Conservation (phyloP, 2,797 vertebrate species). For the Chanos chanos region DNA sequence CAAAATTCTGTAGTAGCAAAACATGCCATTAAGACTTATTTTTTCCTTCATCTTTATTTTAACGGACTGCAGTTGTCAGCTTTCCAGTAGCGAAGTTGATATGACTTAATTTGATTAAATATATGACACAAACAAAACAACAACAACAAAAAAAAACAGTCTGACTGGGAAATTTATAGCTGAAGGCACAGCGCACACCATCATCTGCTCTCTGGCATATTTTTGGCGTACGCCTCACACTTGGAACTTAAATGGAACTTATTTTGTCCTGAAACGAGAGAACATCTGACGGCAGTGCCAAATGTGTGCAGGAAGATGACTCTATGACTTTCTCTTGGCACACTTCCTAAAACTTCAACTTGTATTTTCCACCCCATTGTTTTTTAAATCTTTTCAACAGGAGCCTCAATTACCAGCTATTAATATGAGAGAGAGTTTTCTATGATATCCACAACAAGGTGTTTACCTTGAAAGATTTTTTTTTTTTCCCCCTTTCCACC, state of each 20-base stretch:
- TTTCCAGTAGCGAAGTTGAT: too few relatives aligned
- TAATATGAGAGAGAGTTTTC: constrained; percentile 2
- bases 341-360: neutral
- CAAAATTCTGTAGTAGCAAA: too few relatives aligned
- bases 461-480: constrained; percentile 8
- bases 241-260: constrained; percentile 13
- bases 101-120: too few relatives aligned
- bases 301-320: constrained; percentile 9
- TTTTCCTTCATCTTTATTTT: too few relatives aligned
- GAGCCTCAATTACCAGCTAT: constrained; percentile 7
- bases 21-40: too few relatives aligned
- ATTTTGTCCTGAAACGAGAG: neutral
- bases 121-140: too few relatives aligned
- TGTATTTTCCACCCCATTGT: constrained; percentile 8
- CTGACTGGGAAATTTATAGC: too few relatives aligned
- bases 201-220: too few relatives aligned
- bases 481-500: too few relatives aligned
- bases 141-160: too few relatives aligned
- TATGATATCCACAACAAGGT: neutral
- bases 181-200: too few relatives aligned
- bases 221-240: constrained; percentile 8
- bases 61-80: too few relatives aligned
- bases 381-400: constrained; percentile 4
- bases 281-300: constrained; percentile 27
- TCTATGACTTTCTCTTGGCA: neutral